These are phyloP conservation scores for Leucosticte australis DNA, from an alignment of 2,113 vertebrate genomes.

Conservation along the genomic window DNA sequence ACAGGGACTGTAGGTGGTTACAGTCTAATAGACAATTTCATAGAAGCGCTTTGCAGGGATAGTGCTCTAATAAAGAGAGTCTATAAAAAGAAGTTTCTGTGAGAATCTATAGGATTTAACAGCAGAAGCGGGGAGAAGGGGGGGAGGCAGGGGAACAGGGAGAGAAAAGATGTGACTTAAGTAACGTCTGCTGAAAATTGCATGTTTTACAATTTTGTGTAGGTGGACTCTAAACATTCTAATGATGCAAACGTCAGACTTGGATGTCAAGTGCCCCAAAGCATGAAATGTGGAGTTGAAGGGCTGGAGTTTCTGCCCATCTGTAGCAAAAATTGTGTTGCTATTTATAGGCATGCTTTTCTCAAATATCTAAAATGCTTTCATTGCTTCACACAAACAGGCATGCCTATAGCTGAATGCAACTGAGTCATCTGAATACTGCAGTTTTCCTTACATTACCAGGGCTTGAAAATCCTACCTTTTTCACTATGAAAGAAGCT, in stretches of 20 bases:
- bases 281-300: conserved; percentile 41
- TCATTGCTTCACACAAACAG: not conserved
- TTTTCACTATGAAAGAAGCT: not conserved
- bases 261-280: conserved; percentile 5
- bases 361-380: conserved; percentile 5
- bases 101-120: conserved; percentile 24
- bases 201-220: conserved; percentile 54
- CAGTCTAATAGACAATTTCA: conserved; percentile 42
- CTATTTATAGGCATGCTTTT: conserved; percentile 44
- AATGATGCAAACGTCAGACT: conserved; percentile 48
- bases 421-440: not conserved
- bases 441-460: not conserved
- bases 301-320: conserved; percentile 38
- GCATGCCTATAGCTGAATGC: not conserved
- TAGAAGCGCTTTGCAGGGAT: not conserved
- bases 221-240: conserved; percentile 55
- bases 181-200: conserved; percentile 4
- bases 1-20: conserved; percentile 46
- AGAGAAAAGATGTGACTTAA: conserved; percentile 11
- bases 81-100: conserved; percentile 53
- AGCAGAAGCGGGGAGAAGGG: not conserved
- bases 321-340: not conserved
- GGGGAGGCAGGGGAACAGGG: not conserved
- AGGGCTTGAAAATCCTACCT: not conserved
- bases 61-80: conserved; percentile 45